These are phyloP conservation scores for Notodonta ziczac DNA, from an alignment of 2,888 invertebrate species.

Conservation along the genomic window DNA sequence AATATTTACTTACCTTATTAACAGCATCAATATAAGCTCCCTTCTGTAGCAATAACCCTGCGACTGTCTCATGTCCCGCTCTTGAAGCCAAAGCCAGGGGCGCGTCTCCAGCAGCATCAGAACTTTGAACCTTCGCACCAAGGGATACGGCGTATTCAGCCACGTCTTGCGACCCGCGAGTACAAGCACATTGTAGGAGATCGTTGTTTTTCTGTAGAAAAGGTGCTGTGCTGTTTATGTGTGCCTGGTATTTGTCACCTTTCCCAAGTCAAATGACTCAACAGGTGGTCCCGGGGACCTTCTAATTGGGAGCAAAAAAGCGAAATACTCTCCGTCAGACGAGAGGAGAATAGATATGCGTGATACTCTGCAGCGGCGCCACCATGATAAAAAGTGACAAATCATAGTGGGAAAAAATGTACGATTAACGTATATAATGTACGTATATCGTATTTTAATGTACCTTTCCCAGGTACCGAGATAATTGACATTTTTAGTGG, in stretches of 20 bases:
- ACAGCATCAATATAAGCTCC: constrained; percentile 87
- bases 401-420: too few species aligned
- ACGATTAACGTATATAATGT: too few species aligned
- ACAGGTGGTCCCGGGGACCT: too few species aligned
- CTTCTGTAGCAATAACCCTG: constrained; percentile 86
- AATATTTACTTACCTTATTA: constrained; percentile 85
- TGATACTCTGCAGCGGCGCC: too few species aligned
- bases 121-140: constrained; percentile 86
- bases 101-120: constrained; percentile 89
- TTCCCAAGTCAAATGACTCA: background rate
- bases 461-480: too few species aligned
- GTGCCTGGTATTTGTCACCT: constrained; percentile 21
- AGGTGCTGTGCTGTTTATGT: constrained; percentile 22
- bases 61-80: constrained; percentile 88
- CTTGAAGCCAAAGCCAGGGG: constrained; percentile 91
- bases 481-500: too few species aligned
- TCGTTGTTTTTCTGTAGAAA: constrained; percentile 87
- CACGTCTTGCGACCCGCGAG: constrained; percentile 86
- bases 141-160: constrained; percentile 84
- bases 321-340: too few species aligned
- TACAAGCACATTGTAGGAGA: constrained; percentile 90
- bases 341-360: too few species aligned
- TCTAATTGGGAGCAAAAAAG: too few species aligned
- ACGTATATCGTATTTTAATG: too few species aligned
- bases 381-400: too few species aligned